Evolutionary conservation across 2,888 invertebrate genomes (phyloP).

Genomic region (Hofmannophila pseudospretella): DNA sequence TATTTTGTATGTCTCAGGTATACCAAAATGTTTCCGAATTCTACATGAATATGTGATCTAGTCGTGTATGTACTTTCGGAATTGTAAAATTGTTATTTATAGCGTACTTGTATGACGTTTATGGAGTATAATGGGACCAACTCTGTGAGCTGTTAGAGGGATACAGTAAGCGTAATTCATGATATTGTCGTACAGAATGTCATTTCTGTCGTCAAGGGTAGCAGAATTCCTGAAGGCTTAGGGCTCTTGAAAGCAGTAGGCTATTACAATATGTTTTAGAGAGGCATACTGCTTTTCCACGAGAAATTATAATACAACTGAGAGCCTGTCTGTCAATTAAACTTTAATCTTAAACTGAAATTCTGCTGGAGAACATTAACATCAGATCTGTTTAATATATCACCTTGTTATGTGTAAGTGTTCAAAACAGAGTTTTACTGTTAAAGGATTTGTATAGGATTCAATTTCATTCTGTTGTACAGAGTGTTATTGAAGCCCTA

Average conservation of each 20-base stretch:
- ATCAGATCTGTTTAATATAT: slow-evolving; percentile 66
- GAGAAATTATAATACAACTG: slow-evolving; percentile 59
- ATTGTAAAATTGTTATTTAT: slow-evolving; percentile 71
- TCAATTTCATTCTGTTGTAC: slow-evolving; percentile 36
- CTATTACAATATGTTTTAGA: slow-evolving; percentile 75
- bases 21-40: slow-evolving; percentile 77
- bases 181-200: slow-evolving; percentile 23
- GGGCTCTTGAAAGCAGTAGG: slow-evolving; percentile 61
- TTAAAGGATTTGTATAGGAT: slow-evolving; percentile 34
- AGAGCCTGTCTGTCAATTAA: slow-evolving; percentile 42
- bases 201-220: slow-evolving; percentile 29
- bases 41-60: slow-evolving; percentile 77
- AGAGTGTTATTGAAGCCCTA: slow-evolving; percentile 35
- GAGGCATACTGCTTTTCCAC: slow-evolving; percentile 62
- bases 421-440: slow-evolving; percentile 43
- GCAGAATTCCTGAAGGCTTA: slow-evolving; percentile 48
- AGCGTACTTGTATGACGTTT: slow-evolving; percentile 61
- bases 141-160: slow-evolving; percentile 60
- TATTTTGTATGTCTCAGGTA: slow-evolving; percentile 59
- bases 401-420: slow-evolving; percentile 44
- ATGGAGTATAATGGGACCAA: slow-evolving; percentile 72
- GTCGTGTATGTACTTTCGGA: slow-evolving; percentile 78
- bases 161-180: slow-evolving; percentile 33
- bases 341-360: slow-evolving; percentile 23
- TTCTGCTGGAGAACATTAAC: slow-evolving; percentile 56